Evolutionary conservation across 2,797 vertebrate species (phyloP).

Genomic region (Liasis olivaceus): DNA sequence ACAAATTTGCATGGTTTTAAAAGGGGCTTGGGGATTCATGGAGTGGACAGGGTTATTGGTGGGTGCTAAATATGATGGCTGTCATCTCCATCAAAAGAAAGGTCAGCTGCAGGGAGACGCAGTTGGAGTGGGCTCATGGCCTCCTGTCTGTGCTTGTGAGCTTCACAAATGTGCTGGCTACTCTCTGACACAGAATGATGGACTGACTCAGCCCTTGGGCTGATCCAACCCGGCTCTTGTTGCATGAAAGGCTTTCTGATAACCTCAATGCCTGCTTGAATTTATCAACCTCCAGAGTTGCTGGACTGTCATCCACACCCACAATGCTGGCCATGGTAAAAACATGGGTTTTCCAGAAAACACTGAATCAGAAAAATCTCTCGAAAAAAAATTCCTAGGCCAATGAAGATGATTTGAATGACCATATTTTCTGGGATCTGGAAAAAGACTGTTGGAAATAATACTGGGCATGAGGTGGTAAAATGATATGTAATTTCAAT

Average conservation of each 20-base stretch:
- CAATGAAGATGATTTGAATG: not conserved
- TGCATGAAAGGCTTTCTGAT: not conserved
- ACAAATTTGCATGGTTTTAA: too few relatives aligned
- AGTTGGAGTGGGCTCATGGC: too few relatives aligned
- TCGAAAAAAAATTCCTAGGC: not conserved
- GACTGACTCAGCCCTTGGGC: not conserved
- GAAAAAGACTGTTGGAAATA: not conserved
- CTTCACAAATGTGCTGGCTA: not conserved
- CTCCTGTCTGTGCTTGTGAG: not conserved
- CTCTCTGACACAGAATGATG: not conserved
- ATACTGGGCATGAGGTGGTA: not conserved
- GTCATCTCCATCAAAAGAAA: not conserved
- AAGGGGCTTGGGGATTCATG: too few relatives aligned
- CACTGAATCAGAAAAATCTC: not conserved
- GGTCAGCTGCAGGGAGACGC: not conserved
- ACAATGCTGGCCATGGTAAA: not conserved
- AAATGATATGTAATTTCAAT: not conserved
- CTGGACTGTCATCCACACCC: not conserved
- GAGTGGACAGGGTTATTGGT: not conserved
- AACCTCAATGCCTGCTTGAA: not conserved
- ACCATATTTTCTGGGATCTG: not conserved
- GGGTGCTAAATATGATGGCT: not conserved
- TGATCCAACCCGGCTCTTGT: not conserved
- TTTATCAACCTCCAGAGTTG: not conserved
- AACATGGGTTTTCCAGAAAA: not conserved